phyloP scores from a whole-genome alignment of 2,888 invertebrate species.

The Megalurothrips usitatus region DNA sequence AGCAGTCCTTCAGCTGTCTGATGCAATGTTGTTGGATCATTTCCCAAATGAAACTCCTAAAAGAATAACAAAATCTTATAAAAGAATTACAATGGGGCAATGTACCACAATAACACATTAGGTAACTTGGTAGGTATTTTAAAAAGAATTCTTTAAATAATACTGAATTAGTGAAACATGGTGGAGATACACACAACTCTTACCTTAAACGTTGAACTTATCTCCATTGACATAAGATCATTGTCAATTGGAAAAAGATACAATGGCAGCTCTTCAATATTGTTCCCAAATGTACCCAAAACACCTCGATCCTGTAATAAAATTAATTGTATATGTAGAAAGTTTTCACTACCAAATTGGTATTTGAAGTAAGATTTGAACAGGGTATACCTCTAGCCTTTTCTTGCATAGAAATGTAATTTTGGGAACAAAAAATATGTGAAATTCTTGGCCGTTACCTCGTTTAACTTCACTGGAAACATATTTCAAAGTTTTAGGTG shows the following conservation, averaged over 20 bases:
- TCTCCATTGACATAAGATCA: constrained; percentile 89
- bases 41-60: constrained; percentile 77
- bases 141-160: not conserved
- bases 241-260: constrained; percentile 87
- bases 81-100: constrained; percentile 24
- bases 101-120: constrained; percentile 10
- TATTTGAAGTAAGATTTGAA: not conserved
- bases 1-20: constrained; percentile 83
- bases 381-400: constrained; percentile 56
- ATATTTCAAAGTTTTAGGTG: not conserved
- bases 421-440: constrained; percentile 84
- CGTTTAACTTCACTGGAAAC: constrained; percentile 48
- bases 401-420: constrained; percentile 83
- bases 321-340: constrained; percentile 25
- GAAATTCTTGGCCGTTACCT: constrained; percentile 64
- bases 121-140: constrained; percentile 3
- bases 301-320: constrained; percentile 67
- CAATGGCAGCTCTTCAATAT: constrained; percentile 79
- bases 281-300: constrained; percentile 61
- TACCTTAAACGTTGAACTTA: constrained; percentile 71
- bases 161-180: constrained; percentile 27
- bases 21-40: constrained; percentile 82
- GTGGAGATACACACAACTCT: constrained; percentile 37
- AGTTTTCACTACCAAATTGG: constrained; percentile 25
- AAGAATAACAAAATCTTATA: constrained; percentile 58